Percentiles rank a stretch among this genome's conserved stretches.
These are phyloP conservation scores for Mythimna impura DNA, from an alignment of 2,888 invertebrate species.

Conservation along the genomic window DNA sequence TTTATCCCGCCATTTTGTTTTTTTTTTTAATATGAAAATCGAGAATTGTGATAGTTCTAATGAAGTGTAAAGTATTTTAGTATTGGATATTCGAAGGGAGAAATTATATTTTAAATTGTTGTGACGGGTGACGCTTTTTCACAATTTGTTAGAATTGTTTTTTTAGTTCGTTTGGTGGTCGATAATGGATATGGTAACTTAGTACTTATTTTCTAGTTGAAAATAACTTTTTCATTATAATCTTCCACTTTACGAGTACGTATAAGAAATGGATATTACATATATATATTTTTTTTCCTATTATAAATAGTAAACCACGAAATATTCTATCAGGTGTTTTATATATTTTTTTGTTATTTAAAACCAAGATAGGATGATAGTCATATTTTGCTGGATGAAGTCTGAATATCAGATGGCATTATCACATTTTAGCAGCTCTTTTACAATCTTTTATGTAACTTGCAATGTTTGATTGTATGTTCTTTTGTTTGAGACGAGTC, in stretches of 20 bases:
- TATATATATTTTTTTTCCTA: too few relatives aligned
- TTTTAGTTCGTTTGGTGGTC: background rate
- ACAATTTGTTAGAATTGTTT: slow-evolving; percentile 12
- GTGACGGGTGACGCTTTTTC: slow-evolving; percentile 17
- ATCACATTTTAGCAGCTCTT: too few relatives aligned
- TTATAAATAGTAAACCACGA: too few relatives aligned
- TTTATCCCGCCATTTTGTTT: slow-evolving; percentile 39
- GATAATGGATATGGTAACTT: slow-evolving; percentile 12
- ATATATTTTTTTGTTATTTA: background rate
- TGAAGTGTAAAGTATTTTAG: slow-evolving; percentile 41
- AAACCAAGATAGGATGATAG: background rate
- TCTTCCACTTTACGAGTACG: too few relatives aligned
- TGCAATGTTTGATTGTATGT: too few relatives aligned
- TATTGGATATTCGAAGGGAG: slow-evolving; percentile 12
- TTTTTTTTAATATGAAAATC: slow-evolving; percentile 38
- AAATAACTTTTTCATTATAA: background rate
- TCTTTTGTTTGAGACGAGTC: too few relatives aligned
- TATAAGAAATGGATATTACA: too few relatives aligned
- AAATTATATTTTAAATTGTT: slow-evolving; percentile 25
- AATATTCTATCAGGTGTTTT: too few relatives aligned
- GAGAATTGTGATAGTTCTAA: slow-evolving; percentile 32
- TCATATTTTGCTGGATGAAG: background rate
- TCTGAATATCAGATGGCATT: background rate
- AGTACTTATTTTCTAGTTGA: background rate
- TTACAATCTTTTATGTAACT: too few relatives aligned